Conservation (phyloP, 2,888 invertebrate species). For the Tribolium freemani region DNA sequence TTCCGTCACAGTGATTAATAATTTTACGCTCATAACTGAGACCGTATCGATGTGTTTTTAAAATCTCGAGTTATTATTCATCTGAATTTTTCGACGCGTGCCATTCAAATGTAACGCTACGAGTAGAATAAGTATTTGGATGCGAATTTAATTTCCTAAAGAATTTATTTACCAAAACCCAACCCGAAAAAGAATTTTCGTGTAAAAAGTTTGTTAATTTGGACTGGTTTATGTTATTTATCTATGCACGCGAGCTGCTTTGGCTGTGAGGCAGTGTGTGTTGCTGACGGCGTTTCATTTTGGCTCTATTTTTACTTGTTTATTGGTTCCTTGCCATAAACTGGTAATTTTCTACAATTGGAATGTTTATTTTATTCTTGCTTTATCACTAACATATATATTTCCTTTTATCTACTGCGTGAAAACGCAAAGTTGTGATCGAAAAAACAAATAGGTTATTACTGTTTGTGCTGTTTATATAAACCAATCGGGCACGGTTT, state of each 20-base stretch:
- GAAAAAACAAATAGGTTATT: background rate
- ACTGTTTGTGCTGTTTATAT: background rate
- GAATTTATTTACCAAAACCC: background rate
- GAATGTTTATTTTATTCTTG: background rate
- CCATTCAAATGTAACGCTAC: background rate
- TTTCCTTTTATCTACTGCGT: too few relatives aligned
- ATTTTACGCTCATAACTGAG: conserved; percentile 3
- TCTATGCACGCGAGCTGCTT: background rate
- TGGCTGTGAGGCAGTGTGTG: background rate
- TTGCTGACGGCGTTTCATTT: conserved; percentile 5
- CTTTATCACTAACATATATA: background rate
- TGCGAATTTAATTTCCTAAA: background rate
- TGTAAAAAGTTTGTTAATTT: conserved; percentile 24
- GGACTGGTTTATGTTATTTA: conserved; percentile 19
- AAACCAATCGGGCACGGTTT: background rate
- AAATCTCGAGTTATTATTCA: background rate
- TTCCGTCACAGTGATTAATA: conserved; percentile 12
- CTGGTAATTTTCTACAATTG: background rate
- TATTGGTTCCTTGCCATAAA: background rate
- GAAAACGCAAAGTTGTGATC: too few relatives aligned
- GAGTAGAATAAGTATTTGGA: background rate
- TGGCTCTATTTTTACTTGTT: background rate
- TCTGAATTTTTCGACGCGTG: background rate
- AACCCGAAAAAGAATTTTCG: conserved; percentile 4
- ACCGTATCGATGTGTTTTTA: conserved; percentile 11